A percentile compares a stretch with the other conserved stretches of the same genome.
These are phyloP conservation scores for Cyanoliseus patagonus DNA, from an alignment of 2,113 vertebrate genomes.

Conservation along the genomic window DNA sequence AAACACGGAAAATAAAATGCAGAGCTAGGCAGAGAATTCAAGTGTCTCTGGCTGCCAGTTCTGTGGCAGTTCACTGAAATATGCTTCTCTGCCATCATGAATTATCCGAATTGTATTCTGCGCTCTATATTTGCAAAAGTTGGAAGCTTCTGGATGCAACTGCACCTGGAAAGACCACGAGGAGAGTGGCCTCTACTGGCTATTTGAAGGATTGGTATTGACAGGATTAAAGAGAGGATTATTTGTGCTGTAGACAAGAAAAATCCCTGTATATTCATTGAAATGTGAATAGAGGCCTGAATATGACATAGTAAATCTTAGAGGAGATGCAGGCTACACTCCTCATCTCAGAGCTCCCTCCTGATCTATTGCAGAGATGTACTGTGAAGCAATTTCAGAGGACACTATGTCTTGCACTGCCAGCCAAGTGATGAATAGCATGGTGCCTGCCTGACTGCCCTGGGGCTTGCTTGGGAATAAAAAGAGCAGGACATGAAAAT, in stretches of 20 bases:
- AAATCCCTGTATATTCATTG: constrained; percentile 22
- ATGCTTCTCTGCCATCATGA: neutral
- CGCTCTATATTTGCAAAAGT: neutral
- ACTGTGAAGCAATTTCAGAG: neutral
- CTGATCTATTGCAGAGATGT: neutral
- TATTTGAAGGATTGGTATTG: neutral
- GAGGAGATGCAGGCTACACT: neutral
- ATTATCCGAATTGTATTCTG: neutral
- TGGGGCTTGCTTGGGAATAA: neutral
- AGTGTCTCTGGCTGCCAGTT: neutral
- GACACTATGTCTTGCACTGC: neutral
- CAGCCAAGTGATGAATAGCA: neutral
- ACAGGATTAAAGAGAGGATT: neutral
- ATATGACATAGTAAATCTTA: neutral
- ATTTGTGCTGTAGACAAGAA: constrained; percentile 2
- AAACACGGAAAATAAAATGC: neutral
- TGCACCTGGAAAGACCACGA: neutral
- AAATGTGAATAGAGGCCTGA: neutral
- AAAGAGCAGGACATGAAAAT: neutral
- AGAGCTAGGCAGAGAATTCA: neutral
- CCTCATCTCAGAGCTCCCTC: neutral
- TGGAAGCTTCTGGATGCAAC: neutral
- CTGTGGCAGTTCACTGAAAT: neutral
- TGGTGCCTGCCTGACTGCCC: neutral
- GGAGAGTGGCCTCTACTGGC: neutral